Conservation (phyloP, 2,113 vertebrate species). For the Nicator chloris region DNA sequence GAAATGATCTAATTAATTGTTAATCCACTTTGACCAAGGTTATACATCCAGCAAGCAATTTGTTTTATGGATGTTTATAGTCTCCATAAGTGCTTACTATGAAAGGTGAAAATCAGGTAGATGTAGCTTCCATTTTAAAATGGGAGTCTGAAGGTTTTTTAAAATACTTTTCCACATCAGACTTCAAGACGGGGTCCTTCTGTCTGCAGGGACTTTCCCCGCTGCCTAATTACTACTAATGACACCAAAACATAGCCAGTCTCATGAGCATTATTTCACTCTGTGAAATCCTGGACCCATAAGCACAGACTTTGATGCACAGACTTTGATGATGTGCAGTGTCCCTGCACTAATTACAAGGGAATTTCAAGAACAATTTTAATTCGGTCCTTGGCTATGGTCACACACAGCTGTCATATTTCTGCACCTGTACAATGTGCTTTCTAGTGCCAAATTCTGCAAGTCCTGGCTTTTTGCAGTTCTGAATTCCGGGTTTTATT, state of each 20-base stretch:
- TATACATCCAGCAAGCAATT: background rate
- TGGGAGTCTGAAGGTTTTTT: background rate
- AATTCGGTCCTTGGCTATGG: background rate
- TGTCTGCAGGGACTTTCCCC: background rate
- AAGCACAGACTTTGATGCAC: conserved; percentile 6
- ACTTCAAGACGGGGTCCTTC: background rate
- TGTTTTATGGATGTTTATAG: background rate
- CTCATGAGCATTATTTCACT: background rate
- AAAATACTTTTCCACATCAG: background rate
- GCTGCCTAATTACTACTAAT: background rate
- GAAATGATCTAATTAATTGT: background rate
- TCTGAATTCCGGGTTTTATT: background rate
- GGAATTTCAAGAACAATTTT: conserved; percentile 14
- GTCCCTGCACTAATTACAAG: conserved; percentile 28
- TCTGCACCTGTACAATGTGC: conserved; percentile 34
- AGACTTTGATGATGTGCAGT: conserved; percentile 35
- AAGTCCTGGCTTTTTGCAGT: background rate
- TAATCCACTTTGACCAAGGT: background rate
- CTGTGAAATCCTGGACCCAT: background rate
- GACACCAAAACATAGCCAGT: background rate
- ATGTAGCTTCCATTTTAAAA: background rate
- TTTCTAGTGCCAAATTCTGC: conserved; percentile 23
- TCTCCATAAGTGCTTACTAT: background rate
- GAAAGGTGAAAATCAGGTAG: background rate
- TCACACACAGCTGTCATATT: conserved; percentile 16